Base-by-base conservation (phyloP, 2,888 invertebrate genomes). In the Schizaphis graminum region DNA sequence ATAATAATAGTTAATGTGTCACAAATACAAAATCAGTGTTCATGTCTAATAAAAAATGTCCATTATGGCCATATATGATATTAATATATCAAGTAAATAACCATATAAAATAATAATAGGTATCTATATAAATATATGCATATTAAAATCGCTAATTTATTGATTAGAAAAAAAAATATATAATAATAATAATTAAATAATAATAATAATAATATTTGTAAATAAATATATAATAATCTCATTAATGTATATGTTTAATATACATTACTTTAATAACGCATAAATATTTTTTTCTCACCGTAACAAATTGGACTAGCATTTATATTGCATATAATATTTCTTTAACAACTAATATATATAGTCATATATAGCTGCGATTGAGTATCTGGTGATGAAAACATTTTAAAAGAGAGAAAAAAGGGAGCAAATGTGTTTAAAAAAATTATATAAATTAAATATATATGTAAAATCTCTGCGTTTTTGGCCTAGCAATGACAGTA, bases 271-370 rank as follows among this genome's bases (percentile, higher is more conserved):
- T 84, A 84, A 93, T 84, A 93, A 93, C 93, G 85, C 93, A 84
- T 89, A 93, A 89, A 93, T 93, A 94, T 90, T 94, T 90, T 86
- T 90, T 94, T 91, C 61, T 93, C 93, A 49, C 90, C 90, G 26
- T 94, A 94, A 90, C 90, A 94, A 90, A 94, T 94, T 94, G 11
- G 93, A 94, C 93, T 94, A 94, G 93, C 93, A 91, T 94, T 90
- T 86, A 90, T 94, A 94, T 94, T 94, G 93, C 93, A 94, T 91
- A 94, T 89, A 93, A 84, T 89, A 84, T 94, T 94, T 77, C 57
- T 89, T 86, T 92, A 56, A 93, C 89, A 85, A 90, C 93, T 90
- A 91, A 61, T 91, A 91, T 35, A 56, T 90, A 56, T 84, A 53
- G 57, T 57, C 28, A 41, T 67, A 92, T 41, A 56, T 85, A 90